A percentile compares a stretch with the other conserved stretches of the same genome.
Conservation (phyloP, 1,140 invertebrate species). For the Triops longicaudatus region DNA sequence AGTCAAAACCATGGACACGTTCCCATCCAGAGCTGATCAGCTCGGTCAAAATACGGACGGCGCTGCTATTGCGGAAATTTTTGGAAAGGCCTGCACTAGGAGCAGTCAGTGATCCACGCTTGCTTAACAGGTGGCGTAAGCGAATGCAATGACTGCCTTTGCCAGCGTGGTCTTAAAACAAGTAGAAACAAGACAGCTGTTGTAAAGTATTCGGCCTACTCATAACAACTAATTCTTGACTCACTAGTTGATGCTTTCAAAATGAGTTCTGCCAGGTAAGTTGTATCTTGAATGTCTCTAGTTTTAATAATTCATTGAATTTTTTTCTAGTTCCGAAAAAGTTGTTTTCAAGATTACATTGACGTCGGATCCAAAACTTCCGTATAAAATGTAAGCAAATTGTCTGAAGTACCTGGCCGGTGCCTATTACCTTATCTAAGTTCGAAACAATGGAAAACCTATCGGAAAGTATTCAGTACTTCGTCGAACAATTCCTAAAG, state of each 20-base stretch:
- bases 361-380: background rate
- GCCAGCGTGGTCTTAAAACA: background rate
- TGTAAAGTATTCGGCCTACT: background rate
- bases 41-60: too few species aligned
- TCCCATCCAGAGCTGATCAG: too few species aligned
- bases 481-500: background rate
- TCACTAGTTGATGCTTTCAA: background rate
- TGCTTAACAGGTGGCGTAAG: background rate
- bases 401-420: background rate
- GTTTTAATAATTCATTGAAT: background rate
- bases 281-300: background rate
- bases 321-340: background rate
- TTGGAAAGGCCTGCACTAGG: too few species aligned
- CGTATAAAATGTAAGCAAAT: constrained; percentile 9
- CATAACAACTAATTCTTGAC: background rate
- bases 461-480: background rate
- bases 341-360: background rate
- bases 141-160: background rate
- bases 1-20: too few species aligned
- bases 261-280: background rate
- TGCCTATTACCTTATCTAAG: background rate
- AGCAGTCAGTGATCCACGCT: background rate
- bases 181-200: constrained; percentile 2
- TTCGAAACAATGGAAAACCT: background rate
- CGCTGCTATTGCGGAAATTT: too few species aligned